These are phyloP conservation scores for Pinna nobilis DNA, from an alignment of 1,140 invertebrate genomes.

Conservation along the genomic window DNA sequence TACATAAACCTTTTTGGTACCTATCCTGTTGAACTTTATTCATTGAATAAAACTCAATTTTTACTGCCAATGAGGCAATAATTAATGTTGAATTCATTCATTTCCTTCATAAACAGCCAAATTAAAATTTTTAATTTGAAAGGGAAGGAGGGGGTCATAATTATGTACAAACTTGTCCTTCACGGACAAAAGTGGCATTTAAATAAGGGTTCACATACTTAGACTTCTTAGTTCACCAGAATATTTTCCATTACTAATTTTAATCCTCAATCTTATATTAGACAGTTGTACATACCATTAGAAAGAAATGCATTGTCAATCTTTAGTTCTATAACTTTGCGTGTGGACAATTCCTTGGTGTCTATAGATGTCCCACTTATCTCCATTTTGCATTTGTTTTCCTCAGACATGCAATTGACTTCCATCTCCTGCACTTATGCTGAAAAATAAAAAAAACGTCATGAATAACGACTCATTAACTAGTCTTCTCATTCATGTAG, in stretches of 20 bases:
- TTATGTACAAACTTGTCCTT: neutral
- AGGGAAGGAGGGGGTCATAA: neutral
- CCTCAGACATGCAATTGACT: neutral
- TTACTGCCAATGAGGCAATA: too few species aligned
- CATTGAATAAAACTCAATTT: too few species aligned
- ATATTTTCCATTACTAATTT: neutral
- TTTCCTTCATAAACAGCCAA: neutral
- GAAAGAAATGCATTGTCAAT: conserved; percentile 11
- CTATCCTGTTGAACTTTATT: too few species aligned
- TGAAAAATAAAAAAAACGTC: neutral
- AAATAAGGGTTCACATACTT: neutral
- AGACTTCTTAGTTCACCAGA: neutral
- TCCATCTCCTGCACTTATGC: conserved; percentile 1
- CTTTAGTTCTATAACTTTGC: conserved; percentile 21
- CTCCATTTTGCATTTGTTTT: neutral
- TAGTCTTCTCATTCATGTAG: neutral
- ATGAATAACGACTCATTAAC: neutral
- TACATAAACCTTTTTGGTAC: too few species aligned
- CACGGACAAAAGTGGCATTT: neutral
- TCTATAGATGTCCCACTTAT: neutral
- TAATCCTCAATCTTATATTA: neutral
- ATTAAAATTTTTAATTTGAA: neutral
- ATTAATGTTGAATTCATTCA: too few species aligned
- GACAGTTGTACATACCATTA: conserved; percentile 8
- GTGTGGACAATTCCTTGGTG: neutral